These are phyloP conservation scores for Danaus plexippus DNA, from an alignment of 1,140 invertebrate genomes.

Conservation along the genomic window DNA sequence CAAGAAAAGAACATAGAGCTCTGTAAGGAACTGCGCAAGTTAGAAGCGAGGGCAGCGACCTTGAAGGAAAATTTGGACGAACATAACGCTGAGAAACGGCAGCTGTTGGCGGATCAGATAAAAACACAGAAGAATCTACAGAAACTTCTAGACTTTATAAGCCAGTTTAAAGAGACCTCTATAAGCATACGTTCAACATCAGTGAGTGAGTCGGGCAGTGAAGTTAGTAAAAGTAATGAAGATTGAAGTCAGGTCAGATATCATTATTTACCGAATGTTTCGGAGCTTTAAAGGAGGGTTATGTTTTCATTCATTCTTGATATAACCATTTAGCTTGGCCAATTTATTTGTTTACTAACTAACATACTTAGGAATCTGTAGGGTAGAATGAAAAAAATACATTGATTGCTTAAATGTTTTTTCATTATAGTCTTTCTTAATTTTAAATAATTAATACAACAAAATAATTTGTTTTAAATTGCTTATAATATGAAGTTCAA, in stretches of 20 bases:
- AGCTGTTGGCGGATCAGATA: conserved; percentile 64
- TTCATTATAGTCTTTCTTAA: no score
- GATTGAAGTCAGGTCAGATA: conserved; percentile 26
- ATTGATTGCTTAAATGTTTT: no score
- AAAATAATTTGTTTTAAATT: no score
- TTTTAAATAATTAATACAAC: no score
- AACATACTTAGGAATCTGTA: no score
- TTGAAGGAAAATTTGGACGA: conserved; percentile 65
- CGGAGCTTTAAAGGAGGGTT: no score
- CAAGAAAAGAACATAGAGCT: conserved; percentile 66
- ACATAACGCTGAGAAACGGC: conserved; percentile 62
- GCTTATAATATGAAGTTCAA: no score
- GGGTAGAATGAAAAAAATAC: no score
- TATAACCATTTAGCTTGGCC: no score
- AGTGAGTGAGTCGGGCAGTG: conserved; percentile 51
- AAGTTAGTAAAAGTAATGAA: conserved; percentile 60
- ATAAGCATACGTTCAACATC: conserved; percentile 53
- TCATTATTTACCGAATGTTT: no score
- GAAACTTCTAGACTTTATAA: conserved; percentile 67
- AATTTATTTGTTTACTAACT: no score
- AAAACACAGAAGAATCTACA: conserved; percentile 65
- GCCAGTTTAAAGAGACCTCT: conserved; percentile 66
- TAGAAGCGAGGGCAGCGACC: conserved; percentile 56
- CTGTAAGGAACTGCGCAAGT: conserved; percentile 56
- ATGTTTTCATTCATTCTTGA: no score